Conservation (phyloP, 1,140 invertebrate species). For the Lepidurus apus region DNA sequence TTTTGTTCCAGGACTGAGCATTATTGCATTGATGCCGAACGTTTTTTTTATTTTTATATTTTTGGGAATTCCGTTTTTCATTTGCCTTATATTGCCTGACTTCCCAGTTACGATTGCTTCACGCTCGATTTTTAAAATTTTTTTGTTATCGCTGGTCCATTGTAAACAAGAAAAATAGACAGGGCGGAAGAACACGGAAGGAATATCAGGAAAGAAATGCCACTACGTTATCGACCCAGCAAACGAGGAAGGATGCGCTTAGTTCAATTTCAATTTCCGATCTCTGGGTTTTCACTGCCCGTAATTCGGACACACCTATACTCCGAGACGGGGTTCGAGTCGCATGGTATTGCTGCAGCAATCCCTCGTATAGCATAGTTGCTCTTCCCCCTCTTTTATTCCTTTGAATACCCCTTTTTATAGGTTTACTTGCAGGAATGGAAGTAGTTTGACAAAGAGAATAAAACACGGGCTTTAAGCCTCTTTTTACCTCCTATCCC, state of each 20-base stretch:
- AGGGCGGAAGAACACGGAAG: not conserved
- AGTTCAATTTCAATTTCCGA: conserved; percentile 19
- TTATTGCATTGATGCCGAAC: no score
- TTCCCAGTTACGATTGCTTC: no score
- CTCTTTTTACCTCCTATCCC: no score
- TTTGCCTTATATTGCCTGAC: no score
- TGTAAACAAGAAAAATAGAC: not conserved
- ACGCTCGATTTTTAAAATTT: no score
- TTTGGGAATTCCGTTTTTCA: no score
- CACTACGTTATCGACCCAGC: not conserved
- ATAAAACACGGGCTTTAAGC: not conserved
- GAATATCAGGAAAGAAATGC: not conserved
- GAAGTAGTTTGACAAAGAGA: not conserved
- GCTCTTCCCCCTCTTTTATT: not conserved
- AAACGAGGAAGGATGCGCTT: not conserved
- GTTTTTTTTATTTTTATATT: no score
- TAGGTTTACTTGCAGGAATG: not conserved
- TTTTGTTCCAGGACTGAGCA: no score
- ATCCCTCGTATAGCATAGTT: not conserved
- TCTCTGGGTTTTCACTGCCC: not conserved
- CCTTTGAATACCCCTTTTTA: not conserved
- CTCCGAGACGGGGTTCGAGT: not conserved
- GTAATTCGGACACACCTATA: conserved; percentile 1
- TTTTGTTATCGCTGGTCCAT: no score
- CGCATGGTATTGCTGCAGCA: not conserved